Evolutionary conservation across 2,797 vertebrate species (phyloP).

Genomic region (Silurus lanzhouensis): DNA sequence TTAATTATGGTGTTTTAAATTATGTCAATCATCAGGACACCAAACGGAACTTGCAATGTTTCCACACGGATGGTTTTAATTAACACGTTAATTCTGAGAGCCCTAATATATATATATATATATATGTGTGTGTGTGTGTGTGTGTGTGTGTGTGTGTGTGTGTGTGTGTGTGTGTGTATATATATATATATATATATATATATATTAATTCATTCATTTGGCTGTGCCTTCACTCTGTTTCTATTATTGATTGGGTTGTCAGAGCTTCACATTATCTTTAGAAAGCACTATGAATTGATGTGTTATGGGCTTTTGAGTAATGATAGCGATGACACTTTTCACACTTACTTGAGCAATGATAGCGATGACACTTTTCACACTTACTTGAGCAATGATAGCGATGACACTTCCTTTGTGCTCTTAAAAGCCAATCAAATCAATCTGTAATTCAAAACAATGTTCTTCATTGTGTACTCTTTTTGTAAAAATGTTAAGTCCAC

Average conservation of each 20-base stretch:
- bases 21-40: no score
- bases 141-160: no score
- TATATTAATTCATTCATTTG: slow-evolving; percentile 60
- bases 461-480: slow-evolving; percentile 27
- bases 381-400: neutral
- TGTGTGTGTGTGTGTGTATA: no score
- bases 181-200: neutral
- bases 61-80: no score
- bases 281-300: slow-evolving; percentile 28
- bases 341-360: neutral
- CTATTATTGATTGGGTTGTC: slow-evolving; percentile 49
- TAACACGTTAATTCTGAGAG: no score
- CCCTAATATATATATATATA: no score
- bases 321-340: slow-evolving; percentile 4
- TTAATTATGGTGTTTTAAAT: no score
- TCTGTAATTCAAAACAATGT: slow-evolving; percentile 40
- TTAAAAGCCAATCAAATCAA: slow-evolving; percentile 16
- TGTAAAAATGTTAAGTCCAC: slow-evolving; percentile 38
- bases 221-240: slow-evolving; percentile 66
- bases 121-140: no score
- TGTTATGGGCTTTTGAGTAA: slow-evolving; percentile 13
- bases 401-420: slow-evolving; percentile 37
- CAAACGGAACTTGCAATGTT: no score
- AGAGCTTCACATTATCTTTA: slow-evolving; percentile 45
- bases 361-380: neutral